Evolutionary conservation across 2,797 vertebrate genomes (phyloP).

Genomic region (Microcaecilia unicolor): DNA sequence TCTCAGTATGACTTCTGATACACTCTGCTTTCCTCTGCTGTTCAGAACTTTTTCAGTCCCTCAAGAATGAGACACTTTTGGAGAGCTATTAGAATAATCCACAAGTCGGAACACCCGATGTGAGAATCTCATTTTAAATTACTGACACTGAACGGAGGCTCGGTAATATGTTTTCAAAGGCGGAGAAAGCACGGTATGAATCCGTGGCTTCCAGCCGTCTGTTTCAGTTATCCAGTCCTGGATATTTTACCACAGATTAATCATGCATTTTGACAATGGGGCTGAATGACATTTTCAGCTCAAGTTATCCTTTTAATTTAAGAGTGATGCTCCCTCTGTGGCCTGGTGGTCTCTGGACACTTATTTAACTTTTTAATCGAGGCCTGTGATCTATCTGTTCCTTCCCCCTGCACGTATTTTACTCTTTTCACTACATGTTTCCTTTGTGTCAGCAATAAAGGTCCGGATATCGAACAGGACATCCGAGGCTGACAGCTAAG

Average conservation of each 20-base stretch:
- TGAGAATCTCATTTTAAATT: too few species aligned
- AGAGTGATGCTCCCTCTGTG: constrained; percentile 31
- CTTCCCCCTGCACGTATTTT: not conserved
- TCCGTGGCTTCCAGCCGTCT: constrained; percentile 21
- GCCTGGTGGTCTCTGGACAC: constrained; percentile 30
- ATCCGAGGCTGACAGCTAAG: constrained; percentile 38
- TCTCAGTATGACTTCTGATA: too few species aligned
- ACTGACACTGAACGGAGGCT: constrained; percentile 27
- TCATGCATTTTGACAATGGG: constrained; percentile 46
- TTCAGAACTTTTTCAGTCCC: too few species aligned
- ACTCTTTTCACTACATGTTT: not conserved
- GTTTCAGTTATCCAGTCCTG: constrained; percentile 30
- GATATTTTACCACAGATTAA: constrained; percentile 48
- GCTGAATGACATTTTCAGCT: constrained; percentile 35
- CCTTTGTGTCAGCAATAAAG: constrained; percentile 1
- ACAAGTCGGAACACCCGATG: too few species aligned
- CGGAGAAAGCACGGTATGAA: constrained; percentile 39
- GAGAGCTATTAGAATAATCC: too few species aligned
- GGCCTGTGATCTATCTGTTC: constrained; percentile 19
- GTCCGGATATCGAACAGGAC: constrained; percentile 28
- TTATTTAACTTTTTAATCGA: constrained; percentile 38
- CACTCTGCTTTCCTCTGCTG: too few species aligned
- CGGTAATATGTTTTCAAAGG: constrained; percentile 34
- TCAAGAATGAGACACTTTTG: too few species aligned
- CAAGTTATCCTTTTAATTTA: constrained; percentile 33